These are phyloP conservation scores for Heterohyrax brucei DNA, from an alignment of 2,797 vertebrate species.

Conservation along the genomic window DNA sequence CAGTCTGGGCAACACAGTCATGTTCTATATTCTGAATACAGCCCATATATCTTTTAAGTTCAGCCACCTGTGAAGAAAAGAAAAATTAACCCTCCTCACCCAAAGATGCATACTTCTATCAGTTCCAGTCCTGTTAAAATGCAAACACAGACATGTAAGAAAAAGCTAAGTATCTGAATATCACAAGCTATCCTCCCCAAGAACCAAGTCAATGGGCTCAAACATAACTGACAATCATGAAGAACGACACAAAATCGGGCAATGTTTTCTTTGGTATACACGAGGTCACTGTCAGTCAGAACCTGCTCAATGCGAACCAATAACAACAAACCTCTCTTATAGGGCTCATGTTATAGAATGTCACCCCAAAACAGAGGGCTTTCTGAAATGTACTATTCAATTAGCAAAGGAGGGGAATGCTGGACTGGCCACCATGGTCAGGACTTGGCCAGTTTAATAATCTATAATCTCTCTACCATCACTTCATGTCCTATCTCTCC, in stretches of 20 bases:
- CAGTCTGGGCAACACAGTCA: neutral
- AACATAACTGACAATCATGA: no score
- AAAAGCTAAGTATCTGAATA: neutral
- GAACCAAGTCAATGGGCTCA: no score
- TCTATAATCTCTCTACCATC: rapidly evolving
- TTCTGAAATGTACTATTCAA: neutral
- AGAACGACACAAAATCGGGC: no score
- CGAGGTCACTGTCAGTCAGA: no score
- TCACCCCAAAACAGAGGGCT: neutral
- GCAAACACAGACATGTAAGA: neutral
- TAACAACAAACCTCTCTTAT: neutral
- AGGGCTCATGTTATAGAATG: neutral
- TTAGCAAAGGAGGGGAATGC: neutral
- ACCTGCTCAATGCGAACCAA: no score
- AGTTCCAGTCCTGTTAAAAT: neutral
- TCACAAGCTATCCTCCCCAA: neutral
- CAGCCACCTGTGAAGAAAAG: neutral
- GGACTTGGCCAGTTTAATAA: neutral
- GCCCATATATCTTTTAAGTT: neutral
- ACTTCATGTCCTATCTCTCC: neutral
- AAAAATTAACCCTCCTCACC: neutral
- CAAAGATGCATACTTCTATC: neutral
- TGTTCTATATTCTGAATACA: neutral
- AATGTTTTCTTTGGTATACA: no score
- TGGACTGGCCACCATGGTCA: neutral